These are phyloP conservation scores for Chydorus sphaericus DNA, from an alignment of 2,888 invertebrate genomes.

Conservation along the genomic window DNA sequence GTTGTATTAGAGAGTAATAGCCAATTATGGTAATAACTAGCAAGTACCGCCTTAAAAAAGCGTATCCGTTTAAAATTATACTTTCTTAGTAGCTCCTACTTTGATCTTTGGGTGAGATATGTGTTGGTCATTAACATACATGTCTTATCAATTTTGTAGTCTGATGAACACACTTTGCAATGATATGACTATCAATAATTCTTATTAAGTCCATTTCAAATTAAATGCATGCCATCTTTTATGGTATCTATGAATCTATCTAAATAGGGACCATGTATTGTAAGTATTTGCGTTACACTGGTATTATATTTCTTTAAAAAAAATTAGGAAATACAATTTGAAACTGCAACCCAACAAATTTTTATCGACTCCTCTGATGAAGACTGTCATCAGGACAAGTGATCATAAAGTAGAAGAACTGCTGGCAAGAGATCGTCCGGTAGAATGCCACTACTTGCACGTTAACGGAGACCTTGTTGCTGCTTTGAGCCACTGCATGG, in stretches of 20 bases:
- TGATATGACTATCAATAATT: no score
- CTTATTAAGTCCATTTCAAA: background rate
- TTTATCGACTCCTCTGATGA: constrained; percentile 43
- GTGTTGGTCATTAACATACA: no score
- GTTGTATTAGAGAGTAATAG: no score
- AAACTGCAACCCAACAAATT: constrained; percentile 43
- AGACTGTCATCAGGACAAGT: constrained; percentile 33
- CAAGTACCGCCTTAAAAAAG: no score
- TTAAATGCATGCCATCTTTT: background rate
- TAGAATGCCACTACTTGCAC: constrained; percentile 50
- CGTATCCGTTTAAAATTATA: no score
- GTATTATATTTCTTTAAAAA: no score
- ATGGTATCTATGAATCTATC: background rate
- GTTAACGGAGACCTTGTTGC: constrained; percentile 38
- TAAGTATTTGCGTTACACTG: background rate
- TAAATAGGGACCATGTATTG: background rate
- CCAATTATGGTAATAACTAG: no score
- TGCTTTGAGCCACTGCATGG: constrained; percentile 49
- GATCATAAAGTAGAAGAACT: background rate
- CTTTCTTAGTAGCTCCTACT: no score
- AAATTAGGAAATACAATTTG: constrained; percentile 9
- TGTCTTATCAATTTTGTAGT: no score
- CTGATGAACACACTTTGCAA: no score
- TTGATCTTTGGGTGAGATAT: no score
- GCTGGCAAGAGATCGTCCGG: background rate